These are phyloP conservation scores for Herminia tarsipennalis DNA, from an alignment of 2,888 invertebrate genomes.

Conservation along the genomic window DNA sequence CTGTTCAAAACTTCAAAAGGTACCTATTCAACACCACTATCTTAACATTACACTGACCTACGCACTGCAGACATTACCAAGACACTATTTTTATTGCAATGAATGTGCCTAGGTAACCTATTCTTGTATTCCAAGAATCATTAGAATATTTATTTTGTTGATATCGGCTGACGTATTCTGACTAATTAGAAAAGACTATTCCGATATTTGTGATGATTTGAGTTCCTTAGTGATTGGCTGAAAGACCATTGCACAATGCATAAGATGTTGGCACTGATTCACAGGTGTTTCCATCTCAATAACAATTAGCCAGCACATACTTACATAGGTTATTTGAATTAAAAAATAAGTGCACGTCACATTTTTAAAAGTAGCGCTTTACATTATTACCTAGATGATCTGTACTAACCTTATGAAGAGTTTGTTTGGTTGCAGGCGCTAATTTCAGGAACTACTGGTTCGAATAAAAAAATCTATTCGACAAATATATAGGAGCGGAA, in stretches of 20 bases:
- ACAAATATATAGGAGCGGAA: too few relatives aligned
- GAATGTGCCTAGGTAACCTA: background rate
- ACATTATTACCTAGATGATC: too few relatives aligned
- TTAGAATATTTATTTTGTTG: too few relatives aligned
- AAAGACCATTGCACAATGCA: conserved; percentile 35
- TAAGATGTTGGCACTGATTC: conserved; percentile 35
- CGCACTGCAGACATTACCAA: conserved; percentile 31
- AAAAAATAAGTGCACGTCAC: conserved; percentile 30
- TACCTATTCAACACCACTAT: conserved; percentile 38
- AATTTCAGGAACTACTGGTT: too few relatives aligned
- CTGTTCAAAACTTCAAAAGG: conserved; percentile 37
- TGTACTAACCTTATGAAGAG: background rate
- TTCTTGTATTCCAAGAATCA: background rate
- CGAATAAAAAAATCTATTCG: too few relatives aligned
- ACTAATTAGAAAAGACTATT: too few relatives aligned
- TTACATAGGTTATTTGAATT: conserved; percentile 25
- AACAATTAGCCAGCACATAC: conserved; percentile 21
- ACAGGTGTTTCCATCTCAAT: conserved; percentile 27
- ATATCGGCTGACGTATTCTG: too few relatives aligned
- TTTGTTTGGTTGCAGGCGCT: too few relatives aligned
- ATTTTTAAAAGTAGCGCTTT: conserved; percentile 27
- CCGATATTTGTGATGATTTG: too few relatives aligned
- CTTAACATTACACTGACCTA: conserved; percentile 61
- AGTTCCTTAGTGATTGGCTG: too few relatives aligned
- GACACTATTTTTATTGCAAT: conserved; percentile 34